Percentiles rank a stretch among this genome's conserved stretches.
These are phyloP conservation scores for Astropecten irregularis DNA, from an alignment of 53 echinoderm and acorn worm genomes.

Conservation along the genomic window DNA sequence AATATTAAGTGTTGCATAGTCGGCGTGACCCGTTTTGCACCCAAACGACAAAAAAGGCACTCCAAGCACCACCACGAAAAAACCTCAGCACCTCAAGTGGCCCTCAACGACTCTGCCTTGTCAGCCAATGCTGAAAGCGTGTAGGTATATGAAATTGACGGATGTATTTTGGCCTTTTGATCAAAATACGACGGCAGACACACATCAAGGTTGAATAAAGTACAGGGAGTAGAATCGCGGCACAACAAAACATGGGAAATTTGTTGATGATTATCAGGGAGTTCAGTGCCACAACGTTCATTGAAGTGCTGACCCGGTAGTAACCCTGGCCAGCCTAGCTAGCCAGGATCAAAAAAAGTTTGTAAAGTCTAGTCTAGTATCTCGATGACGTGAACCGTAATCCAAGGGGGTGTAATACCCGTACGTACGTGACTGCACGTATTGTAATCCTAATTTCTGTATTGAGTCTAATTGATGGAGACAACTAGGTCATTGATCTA, in stretches of 20 bases:
- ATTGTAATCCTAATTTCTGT: background rate
- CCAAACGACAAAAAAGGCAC: background rate
- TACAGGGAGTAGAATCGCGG: background rate
- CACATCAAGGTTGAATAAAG: background rate
- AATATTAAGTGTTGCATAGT: background rate
- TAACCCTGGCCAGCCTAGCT: too few species aligned
- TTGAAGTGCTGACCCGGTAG: too few species aligned
- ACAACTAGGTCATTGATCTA: too few species aligned
- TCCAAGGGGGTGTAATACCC: background rate
- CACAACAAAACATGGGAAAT: background rate
- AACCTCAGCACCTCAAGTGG: conserved; percentile 1
- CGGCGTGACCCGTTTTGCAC: conserved; percentile 4
- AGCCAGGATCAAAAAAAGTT: background rate
- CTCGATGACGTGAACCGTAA: background rate
- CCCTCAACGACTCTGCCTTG: background rate
- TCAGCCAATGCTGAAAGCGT: too few species aligned
- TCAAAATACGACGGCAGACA: background rate
- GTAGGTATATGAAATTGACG: background rate
- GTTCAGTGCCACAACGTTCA: too few species aligned
- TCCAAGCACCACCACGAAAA: background rate
- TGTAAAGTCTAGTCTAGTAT: background rate
- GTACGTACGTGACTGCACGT: background rate
- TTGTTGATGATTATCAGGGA: background rate
- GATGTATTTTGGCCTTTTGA: background rate
- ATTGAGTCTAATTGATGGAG: background rate